Percentiles rank a stretch among this genome's conserved stretches.
Conservation (phyloP, 2,113 vertebrate species). For the Tupaia tana region DNA sequence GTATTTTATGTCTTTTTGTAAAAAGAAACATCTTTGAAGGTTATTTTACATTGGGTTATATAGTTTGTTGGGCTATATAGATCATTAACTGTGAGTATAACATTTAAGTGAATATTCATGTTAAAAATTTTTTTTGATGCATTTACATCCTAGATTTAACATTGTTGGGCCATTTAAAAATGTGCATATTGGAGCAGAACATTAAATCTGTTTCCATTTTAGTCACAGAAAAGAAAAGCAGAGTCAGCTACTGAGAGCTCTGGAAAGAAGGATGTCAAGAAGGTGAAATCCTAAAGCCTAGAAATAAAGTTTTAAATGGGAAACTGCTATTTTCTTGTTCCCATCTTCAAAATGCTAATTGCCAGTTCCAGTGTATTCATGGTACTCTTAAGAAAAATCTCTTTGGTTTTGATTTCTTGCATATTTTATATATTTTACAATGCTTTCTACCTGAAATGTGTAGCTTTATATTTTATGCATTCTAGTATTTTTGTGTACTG, state of each 20-base stretch:
- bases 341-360: constrained; percentile 84
- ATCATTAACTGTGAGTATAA: constrained; percentile 65
- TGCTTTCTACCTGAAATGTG: constrained; percentile 85
- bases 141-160: constrained; percentile 75
- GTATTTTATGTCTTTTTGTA: constrained; percentile 78
- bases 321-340: constrained; percentile 85
- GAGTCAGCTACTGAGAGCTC: constrained; percentile 88
- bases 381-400: constrained; percentile 81
- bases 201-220: constrained; percentile 77
- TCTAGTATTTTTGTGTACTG: constrained; percentile 89
- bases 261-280: constrained; percentile 92
- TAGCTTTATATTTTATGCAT: constrained; percentile 89
- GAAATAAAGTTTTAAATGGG: constrained; percentile 77
- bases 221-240: constrained; percentile 93
- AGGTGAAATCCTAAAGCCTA: constrained; percentile 89
- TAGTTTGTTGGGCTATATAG: constrained; percentile 71
- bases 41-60: constrained; percentile 77
- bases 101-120: constrained; percentile 64
- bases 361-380: constrained; percentile 86
- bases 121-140: constrained; percentile 77
- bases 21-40: constrained; percentile 73
- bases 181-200: constrained; percentile 80
- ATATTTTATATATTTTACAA: constrained; percentile 87
- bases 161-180: constrained; percentile 76
- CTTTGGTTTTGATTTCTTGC: constrained; percentile 84